These are phyloP conservation scores for Heliconius nattereri DNA, from an alignment of 1,140 invertebrate genomes.

Conservation along the genomic window DNA sequence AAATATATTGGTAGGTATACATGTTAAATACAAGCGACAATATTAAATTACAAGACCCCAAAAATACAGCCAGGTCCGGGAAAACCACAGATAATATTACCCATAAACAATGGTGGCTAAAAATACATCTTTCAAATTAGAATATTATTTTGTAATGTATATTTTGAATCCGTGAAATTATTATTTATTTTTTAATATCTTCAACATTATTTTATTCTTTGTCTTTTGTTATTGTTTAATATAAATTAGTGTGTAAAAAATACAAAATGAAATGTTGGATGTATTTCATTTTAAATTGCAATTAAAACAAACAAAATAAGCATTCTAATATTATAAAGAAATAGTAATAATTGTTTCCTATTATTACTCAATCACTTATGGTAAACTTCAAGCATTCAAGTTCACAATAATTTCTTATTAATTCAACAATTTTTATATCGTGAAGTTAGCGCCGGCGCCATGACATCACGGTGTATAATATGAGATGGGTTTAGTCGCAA, in stretches of 20 bases:
- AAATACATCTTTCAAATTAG: background rate
- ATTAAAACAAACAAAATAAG: too few species aligned
- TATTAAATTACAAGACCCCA: constrained; percentile 35
- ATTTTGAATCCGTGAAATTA: background rate
- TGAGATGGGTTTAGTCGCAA: constrained; percentile 30
- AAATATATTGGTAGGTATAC: background rate
- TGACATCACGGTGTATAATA: constrained; percentile 45
- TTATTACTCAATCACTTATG: background rate
- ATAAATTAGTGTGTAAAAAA: too few species aligned
- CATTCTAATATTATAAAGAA: background rate
- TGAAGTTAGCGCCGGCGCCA: constrained; percentile 65
- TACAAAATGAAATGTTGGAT: too few species aligned
- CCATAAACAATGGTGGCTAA: background rate
- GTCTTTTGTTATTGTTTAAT: too few species aligned
- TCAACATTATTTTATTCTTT: too few species aligned
- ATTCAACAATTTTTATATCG: constrained; percentile 33
- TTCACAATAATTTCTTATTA: constrained; percentile 24
- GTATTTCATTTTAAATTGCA: too few species aligned
- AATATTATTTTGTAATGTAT: background rate
- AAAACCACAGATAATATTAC: background rate
- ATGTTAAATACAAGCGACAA: constrained; percentile 23
- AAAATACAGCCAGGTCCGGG: constrained; percentile 21
- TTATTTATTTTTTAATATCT: too few species aligned
- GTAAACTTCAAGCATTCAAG: background rate
- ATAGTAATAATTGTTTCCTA: background rate